Evolutionary conservation across 2,797 vertebrate genomes (phyloP).

Genomic region (Erethizon dorsatum): DNA sequence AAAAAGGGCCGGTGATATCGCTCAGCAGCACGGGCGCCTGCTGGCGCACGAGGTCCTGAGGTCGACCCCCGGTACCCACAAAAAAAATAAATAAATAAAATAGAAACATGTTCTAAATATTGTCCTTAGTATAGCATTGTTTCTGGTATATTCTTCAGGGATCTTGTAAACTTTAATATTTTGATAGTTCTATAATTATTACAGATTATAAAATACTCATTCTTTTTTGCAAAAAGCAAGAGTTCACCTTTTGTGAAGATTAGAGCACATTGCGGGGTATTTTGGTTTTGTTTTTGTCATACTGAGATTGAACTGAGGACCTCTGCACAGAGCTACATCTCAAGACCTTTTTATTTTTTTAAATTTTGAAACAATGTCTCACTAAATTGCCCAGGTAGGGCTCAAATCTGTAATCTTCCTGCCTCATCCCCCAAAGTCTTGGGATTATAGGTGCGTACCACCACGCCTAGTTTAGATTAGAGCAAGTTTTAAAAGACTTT

Average conservation of each 20-base stretch:
- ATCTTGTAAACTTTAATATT: constrained; percentile 29
- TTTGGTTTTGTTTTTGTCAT: background rate
- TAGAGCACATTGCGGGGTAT: background rate
- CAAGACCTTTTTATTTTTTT: background rate
- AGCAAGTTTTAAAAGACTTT: constrained; percentile 44
- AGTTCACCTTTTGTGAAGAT: constrained; percentile 46
- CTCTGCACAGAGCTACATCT: background rate
- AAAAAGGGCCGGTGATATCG: too few relatives aligned
- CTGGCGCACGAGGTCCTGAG: too few relatives aligned
- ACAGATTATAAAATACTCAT: constrained; percentile 30
- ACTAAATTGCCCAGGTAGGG: background rate
- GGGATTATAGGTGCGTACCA: background rate
- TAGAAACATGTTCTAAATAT: constrained; percentile 32
- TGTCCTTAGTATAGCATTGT: background rate
- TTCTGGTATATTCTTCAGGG: constrained; percentile 16
- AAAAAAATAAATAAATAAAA: too few relatives aligned
- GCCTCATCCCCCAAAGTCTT: background rate
- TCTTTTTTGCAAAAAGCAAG: background rate
- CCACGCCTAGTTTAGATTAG: background rate
- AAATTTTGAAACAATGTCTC: background rate
- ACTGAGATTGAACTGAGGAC: background rate
- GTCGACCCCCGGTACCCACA: too few relatives aligned
- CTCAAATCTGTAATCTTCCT: background rate
- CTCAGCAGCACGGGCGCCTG: too few relatives aligned
- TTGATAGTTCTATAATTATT: constrained; percentile 29